These are phyloP conservation scores for Chiloscyllium punctatum DNA, from an alignment of 2,797 vertebrate genomes.

Conservation along the genomic window DNA sequence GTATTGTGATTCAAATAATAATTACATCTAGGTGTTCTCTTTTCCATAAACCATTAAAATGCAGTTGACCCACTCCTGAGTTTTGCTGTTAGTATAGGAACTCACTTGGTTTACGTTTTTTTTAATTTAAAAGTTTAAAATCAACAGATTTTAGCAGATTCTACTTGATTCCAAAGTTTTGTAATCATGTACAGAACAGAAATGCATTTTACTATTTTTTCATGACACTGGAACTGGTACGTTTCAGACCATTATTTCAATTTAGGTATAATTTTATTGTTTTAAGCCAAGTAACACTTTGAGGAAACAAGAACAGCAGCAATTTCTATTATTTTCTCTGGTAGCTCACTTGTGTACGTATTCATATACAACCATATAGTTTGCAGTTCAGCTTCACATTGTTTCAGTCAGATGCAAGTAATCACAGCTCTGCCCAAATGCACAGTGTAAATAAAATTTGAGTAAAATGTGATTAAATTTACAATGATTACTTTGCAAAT, in stretches of 20 bases:
- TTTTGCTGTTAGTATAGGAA: neutral
- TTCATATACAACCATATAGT: conserved; percentile 32
- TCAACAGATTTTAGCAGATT: conserved; percentile 27
- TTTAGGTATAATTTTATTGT: conserved; percentile 34
- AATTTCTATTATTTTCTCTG: conserved; percentile 36
- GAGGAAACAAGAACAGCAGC: conserved; percentile 35
- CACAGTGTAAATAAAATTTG: conserved; percentile 29
- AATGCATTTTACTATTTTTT: neutral
- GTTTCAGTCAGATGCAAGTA: conserved; percentile 35
- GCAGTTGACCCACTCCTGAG: neutral
- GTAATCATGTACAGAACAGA: neutral
- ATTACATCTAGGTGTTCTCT: neutral
- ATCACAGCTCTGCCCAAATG: conserved; percentile 22
- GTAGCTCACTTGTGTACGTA: conserved; percentile 33
- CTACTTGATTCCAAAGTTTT: neutral
- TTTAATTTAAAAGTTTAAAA: neutral
- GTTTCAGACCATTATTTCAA: conserved; percentile 20
- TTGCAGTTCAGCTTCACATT: conserved; percentile 35
- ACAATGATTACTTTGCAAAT: neutral
- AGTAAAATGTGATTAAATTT: conserved; percentile 20
- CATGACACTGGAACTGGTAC: conserved; percentile 23
- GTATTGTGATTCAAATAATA: neutral
- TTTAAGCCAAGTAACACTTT: conserved; percentile 34
- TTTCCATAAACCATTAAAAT: neutral
- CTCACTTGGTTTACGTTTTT: neutral